Evolutionary conservation across 2,888 invertebrate species (phyloP).

Genomic region (Cerceris ruficornis): DNA sequence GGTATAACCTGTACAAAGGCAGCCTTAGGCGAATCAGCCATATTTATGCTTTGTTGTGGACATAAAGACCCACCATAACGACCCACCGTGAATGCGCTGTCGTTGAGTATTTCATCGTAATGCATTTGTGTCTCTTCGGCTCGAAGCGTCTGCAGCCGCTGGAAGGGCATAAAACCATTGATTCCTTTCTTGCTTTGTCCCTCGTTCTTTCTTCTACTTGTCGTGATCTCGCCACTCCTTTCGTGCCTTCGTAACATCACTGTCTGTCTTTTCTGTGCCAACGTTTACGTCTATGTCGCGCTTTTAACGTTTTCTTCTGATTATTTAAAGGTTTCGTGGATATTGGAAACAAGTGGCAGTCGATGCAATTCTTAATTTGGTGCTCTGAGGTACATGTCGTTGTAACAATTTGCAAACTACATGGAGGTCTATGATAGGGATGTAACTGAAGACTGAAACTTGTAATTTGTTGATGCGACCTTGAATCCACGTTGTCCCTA

Average conservation of each 20-base stretch:
- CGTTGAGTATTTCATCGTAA: constrained; percentile 77
- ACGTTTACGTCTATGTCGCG: too few relatives aligned
- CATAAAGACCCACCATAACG: constrained; percentile 76
- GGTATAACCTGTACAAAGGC: constrained; percentile 72
- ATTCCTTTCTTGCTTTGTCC: constrained; percentile 53
- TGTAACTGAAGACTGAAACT: too few relatives aligned
- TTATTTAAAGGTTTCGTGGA: too few relatives aligned
- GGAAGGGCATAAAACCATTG: constrained; percentile 61
- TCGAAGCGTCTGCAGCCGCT: constrained; percentile 60
- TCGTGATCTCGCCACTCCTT: constrained; percentile 19
- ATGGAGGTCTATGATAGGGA: too few relatives aligned
- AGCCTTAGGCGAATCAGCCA: constrained; percentile 75
- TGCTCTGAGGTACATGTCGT: too few relatives aligned
- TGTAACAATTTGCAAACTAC: too few relatives aligned
- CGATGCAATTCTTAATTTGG: too few relatives aligned
- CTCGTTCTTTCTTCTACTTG: constrained; percentile 30
- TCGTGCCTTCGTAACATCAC: background rate
- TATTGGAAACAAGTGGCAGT: too few relatives aligned
- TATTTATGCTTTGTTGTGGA: constrained; percentile 79
- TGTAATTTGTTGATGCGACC: too few relatives aligned
- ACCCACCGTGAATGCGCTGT: constrained; percentile 66
- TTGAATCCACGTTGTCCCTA: too few relatives aligned
- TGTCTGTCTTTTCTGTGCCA: background rate
- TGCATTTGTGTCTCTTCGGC: constrained; percentile 65
- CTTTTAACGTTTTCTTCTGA: too few relatives aligned